phyloP scores from a whole-genome alignment of 2,113 vertebrate species.

The Sinosuthora webbiana region DNA sequence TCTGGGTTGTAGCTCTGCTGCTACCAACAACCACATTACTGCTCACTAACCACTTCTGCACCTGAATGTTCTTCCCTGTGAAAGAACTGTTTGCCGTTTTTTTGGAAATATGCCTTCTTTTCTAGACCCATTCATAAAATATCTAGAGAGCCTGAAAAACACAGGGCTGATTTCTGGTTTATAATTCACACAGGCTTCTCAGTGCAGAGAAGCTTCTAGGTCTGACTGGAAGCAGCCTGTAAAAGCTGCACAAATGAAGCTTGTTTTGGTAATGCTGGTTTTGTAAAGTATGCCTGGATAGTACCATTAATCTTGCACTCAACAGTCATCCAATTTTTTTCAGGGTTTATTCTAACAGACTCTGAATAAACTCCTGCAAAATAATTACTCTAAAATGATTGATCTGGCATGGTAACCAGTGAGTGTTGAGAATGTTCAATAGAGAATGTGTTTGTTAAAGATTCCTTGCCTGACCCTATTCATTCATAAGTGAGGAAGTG shows the following conservation, averaged over 20 bases:
- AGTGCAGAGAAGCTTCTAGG: neutral
- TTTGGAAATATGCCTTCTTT: neutral
- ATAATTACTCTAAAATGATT: constrained; percentile 19
- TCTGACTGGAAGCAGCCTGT: neutral
- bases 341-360: constrained; percentile 18
- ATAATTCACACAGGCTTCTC: neutral
- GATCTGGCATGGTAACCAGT: neutral
- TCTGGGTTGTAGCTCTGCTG: neutral
- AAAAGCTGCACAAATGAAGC: neutral
- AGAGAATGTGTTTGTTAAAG: neutral
- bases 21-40: neutral
- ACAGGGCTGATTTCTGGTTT: neutral
- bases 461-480: neutral
- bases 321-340: neutral
- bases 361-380: constrained; percentile 24
- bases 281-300: neutral
- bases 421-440: neutral
- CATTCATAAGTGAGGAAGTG: neutral
- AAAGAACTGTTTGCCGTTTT: neutral
- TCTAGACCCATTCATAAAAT: neutral
- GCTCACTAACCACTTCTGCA: neutral
- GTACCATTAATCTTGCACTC: neutral
- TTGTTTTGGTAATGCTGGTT: neutral
- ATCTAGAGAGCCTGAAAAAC: neutral
- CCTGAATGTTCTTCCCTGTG: neutral